phyloP scores from a whole-genome alignment of 2,888 invertebrate genomes.

The Penaeus monodon region DNA sequence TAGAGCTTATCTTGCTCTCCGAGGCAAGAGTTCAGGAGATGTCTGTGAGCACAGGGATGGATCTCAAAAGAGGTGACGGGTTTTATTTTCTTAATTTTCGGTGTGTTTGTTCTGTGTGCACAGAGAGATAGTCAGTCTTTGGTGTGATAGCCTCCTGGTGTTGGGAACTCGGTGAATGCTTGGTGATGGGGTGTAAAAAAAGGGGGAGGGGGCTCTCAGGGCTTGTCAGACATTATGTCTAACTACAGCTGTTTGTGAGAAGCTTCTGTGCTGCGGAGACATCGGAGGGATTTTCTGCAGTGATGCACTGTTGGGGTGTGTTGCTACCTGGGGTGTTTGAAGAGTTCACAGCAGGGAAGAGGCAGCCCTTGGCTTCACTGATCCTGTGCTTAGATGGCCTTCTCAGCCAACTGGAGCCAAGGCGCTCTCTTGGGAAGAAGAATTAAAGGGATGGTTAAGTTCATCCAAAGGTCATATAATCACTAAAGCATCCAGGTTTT shows the following conservation, averaged over 20 bases:
- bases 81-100: slow-evolving; percentile 16
- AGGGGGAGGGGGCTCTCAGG: slow-evolving; percentile 73
- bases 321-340: slow-evolving; percentile 75
- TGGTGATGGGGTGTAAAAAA: slow-evolving; percentile 78
- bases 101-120: slow-evolving; percentile 4
- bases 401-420: slow-evolving; percentile 88
- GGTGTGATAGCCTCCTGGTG: slow-evolving; percentile 34
- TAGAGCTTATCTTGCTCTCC: neutral
- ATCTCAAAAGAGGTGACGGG: slow-evolving; percentile 8
- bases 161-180: slow-evolving; percentile 11
- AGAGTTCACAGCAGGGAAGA: slow-evolving; percentile 79
- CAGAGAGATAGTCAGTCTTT: slow-evolving; percentile 6
- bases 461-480: neutral
- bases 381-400: slow-evolving; percentile 83
- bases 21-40: slow-evolving; percentile 57
- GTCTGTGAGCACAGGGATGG: slow-evolving; percentile 43
- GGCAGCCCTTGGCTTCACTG: slow-evolving; percentile 79
- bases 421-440: slow-evolving; percentile 77
- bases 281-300: slow-evolving; percentile 88
- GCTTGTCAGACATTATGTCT: slow-evolving; percentile 74
- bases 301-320: slow-evolving; percentile 69
- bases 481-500: too few relatives aligned
- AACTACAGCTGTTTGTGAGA: slow-evolving; percentile 79
- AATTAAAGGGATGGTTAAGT: neutral
- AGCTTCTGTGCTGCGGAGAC: slow-evolving; percentile 95